phyloP scores from a whole-genome alignment of 2,113 vertebrate genomes.

The Indicator indicator region DNA sequence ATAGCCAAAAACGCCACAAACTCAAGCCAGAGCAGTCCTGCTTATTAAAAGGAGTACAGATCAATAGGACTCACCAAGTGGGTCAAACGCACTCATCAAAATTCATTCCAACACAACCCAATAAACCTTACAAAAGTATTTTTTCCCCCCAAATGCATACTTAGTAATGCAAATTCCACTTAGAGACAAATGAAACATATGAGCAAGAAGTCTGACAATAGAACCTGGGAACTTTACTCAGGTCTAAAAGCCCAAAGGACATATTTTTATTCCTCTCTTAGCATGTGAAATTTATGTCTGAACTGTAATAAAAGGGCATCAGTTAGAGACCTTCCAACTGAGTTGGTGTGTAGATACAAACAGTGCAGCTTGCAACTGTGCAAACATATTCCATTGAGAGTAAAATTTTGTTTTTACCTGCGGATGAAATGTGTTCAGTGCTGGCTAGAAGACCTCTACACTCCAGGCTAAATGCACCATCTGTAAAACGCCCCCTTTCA shows the following conservation, averaged over 20 bases:
- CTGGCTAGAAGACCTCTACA: not conserved
- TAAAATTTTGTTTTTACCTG: not conserved
- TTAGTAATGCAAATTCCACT: not conserved
- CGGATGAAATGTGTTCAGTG: not conserved
- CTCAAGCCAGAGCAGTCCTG: not conserved
- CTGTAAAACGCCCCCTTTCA: not conserved
- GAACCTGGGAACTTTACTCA: not conserved
- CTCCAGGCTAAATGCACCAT: accelerated
- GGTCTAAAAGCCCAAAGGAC: not conserved
- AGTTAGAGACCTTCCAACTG: not conserved
- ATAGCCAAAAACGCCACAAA: not conserved
- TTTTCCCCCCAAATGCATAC: not conserved
- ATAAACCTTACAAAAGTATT: not conserved
- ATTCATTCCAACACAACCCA: not conserved
- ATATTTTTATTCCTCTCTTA: not conserved
- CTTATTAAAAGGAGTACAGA: conserved; percentile 9
- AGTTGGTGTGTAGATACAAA: not conserved
- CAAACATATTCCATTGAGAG: not conserved
- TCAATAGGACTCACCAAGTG: conserved; percentile 2
- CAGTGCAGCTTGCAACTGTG: not conserved
- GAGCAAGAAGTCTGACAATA: not conserved
- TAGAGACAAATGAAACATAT: not conserved
- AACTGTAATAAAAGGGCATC: not conserved
- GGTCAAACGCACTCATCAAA: not conserved
- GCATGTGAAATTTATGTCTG: not conserved